Percentiles rank a stretch among this genome's conserved stretches.
Evolutionary conservation across 2,797 vertebrate species (phyloP).

Genomic region (Alcedo quadribrachys): DNA sequence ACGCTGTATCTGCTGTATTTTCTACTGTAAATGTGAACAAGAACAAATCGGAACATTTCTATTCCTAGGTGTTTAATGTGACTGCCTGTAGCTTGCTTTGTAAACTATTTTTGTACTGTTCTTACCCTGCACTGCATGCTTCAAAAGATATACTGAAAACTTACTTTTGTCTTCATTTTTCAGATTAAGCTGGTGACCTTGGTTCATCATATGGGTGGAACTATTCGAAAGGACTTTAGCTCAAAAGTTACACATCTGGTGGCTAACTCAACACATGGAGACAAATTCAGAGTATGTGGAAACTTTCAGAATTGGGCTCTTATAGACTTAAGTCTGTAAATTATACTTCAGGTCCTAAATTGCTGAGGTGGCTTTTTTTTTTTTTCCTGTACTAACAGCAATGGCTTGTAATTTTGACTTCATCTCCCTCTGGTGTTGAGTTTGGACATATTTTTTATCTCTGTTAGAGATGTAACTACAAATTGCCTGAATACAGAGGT

Average conservation of each 20-base stretch:
- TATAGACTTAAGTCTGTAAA: not conserved
- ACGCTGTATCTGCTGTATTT: not conserved
- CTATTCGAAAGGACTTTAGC: conserved; percentile 93
- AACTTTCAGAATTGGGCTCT: not conserved
- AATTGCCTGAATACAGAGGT: not conserved
- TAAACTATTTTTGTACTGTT: not conserved
- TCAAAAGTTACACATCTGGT: conserved; percentile 96
- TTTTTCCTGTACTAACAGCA: not conserved
- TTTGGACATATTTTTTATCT: not conserved
- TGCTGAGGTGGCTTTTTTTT: not conserved
- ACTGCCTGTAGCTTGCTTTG: not conserved
- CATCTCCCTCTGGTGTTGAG: not conserved
- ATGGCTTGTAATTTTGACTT: not conserved
- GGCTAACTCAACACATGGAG: conserved; percentile 92
- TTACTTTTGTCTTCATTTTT: not conserved
- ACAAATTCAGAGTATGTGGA: conserved; percentile 92
- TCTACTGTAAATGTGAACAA: not conserved
- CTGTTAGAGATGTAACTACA: not conserved
- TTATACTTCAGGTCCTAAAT: not conserved
- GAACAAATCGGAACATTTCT: not conserved
- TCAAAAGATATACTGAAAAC: not conserved
- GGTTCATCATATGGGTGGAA: conserved; percentile 98
- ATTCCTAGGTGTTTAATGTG: not conserved
- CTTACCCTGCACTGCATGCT: fast-evolving
- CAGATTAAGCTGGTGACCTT: conserved; percentile 93